Percentiles rank a stretch among this genome's conserved stretches.
These are phyloP conservation scores for Hemitrygon akajei DNA, from an alignment of 2,797 vertebrate genomes.

Conservation along the genomic window DNA sequence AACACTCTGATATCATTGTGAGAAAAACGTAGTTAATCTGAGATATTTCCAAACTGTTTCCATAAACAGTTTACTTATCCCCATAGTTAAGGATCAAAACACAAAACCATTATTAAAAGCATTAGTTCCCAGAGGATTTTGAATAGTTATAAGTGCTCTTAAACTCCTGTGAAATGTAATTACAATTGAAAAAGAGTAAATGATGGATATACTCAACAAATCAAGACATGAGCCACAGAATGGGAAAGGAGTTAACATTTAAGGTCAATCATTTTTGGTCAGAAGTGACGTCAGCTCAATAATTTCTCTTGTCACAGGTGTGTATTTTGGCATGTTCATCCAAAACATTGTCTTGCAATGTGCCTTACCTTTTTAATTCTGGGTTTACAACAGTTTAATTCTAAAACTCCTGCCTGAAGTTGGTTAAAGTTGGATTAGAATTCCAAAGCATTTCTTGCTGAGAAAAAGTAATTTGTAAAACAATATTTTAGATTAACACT, in stretches of 20 bases:
- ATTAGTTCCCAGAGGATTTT: neutral
- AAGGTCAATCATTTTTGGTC: neutral
- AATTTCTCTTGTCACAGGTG: too few species aligned
- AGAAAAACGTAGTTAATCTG: neutral
- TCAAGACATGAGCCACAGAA: neutral
- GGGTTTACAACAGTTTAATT: neutral
- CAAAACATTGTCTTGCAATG: too few species aligned
- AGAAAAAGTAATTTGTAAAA: neutral
- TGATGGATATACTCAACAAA: neutral
- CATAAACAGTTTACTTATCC: neutral
- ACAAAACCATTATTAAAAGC: neutral
- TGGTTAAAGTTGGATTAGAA: neutral
- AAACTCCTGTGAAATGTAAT: neutral
- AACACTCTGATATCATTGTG: neutral
- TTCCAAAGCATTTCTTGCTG: neutral
- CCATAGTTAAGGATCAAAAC: neutral
- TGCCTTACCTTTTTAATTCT: neutral
- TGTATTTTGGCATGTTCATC: too few species aligned
- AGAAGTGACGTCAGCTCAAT: too few species aligned
- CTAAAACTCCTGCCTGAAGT: neutral
- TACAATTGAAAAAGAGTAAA: neutral
- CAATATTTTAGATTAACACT: neutral
- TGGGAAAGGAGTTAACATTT: neutral
- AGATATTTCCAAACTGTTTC: neutral
- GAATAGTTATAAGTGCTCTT: neutral